Conservation (phyloP, 2,113 vertebrate genomes). For the Pleuronectes platessa region DNA sequence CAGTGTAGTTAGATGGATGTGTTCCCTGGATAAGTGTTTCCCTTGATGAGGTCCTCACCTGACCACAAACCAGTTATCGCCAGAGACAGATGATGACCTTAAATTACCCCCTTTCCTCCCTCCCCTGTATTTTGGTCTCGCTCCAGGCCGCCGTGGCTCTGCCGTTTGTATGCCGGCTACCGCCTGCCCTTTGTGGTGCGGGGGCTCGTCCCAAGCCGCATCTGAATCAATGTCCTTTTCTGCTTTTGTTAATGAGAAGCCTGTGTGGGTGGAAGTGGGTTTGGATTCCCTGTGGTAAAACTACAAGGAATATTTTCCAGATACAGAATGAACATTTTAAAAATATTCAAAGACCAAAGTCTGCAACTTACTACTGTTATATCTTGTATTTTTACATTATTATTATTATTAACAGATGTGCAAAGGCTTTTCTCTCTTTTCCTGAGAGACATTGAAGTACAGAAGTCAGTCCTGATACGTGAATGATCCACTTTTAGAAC, state of each 20-base stretch:
- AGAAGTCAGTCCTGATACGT: neutral
- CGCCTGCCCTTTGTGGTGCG: neutral
- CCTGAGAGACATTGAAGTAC: too few relatives aligned
- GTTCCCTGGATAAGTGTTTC: conserved; percentile 59
- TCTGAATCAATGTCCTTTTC: conserved; percentile 30
- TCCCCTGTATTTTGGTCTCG: conserved; percentile 47
- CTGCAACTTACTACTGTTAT: neutral
- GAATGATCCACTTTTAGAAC: neutral
- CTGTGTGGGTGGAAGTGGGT: conserved; percentile 13
- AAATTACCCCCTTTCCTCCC: conserved; percentile 50
- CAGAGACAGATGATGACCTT: conserved; percentile 50
- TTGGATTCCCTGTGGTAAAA: conserved; percentile 13
- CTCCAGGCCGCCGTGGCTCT: conserved; percentile 31
- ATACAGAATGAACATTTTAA: conserved; percentile 1
- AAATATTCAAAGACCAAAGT: neutral
- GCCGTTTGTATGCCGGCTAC: conserved; percentile 25
- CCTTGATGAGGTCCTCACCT: conserved; percentile 62
- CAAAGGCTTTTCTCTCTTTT: too few relatives aligned
- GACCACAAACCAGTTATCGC: conserved; percentile 57
- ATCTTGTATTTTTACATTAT: neutral
- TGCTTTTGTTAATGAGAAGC: conserved; percentile 42
- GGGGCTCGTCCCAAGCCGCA: conserved; percentile 10
- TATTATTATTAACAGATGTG: too few relatives aligned
- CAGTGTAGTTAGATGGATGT: conserved; percentile 54
- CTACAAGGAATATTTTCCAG: conserved; percentile 27